These are phyloP conservation scores for Lypha dubia DNA, from an alignment of 2,888 invertebrate genomes.

Conservation along the genomic window DNA sequence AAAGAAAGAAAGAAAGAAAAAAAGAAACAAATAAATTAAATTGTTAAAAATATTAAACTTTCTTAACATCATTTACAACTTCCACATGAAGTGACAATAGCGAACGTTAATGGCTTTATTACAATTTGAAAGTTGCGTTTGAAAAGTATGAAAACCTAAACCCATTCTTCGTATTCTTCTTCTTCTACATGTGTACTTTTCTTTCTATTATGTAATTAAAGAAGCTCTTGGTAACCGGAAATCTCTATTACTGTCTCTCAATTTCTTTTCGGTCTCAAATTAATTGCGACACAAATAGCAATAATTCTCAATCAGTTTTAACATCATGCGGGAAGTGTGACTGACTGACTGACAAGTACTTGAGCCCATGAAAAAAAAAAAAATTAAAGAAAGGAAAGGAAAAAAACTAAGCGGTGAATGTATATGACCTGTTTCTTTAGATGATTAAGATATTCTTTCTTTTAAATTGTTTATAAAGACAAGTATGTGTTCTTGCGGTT, in stretches of 20 bases:
- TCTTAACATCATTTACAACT: conserved; percentile 24
- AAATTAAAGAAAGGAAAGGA: not conserved
- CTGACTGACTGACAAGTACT: conserved; percentile 53
- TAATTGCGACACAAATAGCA: conserved; percentile 27
- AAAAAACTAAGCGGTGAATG: conserved; percentile 8
- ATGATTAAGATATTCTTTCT: conserved; percentile 46
- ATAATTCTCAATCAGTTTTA: conserved; percentile 43
- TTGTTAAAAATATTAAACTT: conserved; percentile 24
- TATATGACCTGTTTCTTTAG: conserved; percentile 51
- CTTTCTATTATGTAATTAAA: conserved; percentile 45
- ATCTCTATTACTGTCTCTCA: conserved; percentile 47
- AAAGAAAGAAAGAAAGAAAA: not conserved
- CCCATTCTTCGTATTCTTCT: not conserved
- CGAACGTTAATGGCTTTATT: not conserved
- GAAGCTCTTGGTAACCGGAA: conserved; percentile 48
- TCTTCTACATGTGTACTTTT: conserved; percentile 11
- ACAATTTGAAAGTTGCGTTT: conserved; percentile 26
- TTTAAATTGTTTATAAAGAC: conserved; percentile 27
- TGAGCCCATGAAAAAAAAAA: not conserved
- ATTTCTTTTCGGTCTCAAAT: conserved; percentile 40
- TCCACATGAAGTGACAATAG: conserved; percentile 24
- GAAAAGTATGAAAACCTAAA: conserved; percentile 9
- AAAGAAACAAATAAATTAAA: not conserved
- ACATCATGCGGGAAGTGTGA: conserved; percentile 61
- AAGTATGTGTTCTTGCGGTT: conserved; percentile 45